Evolutionary conservation across 2,888 invertebrate genomes (phyloP).

Genomic region (Nemoura dubitans): DNA sequence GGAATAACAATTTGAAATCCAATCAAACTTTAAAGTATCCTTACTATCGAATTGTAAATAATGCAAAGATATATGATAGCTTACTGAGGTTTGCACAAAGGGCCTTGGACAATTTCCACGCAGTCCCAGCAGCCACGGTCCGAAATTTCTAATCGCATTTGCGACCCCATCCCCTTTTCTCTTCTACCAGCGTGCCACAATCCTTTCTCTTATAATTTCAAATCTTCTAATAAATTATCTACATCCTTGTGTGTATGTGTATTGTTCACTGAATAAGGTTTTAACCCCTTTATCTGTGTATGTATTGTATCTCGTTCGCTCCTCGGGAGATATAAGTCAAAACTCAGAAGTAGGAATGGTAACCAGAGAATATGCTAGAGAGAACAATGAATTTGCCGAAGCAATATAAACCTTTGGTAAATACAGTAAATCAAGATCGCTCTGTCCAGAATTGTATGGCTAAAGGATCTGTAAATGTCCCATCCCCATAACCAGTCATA

Average conservation of each 20-base stretch:
- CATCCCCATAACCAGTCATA: conserved; percentile 20
- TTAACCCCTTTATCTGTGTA: conserved; percentile 45
- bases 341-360: conserved; percentile 28
- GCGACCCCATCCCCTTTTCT: conserved; percentile 24
- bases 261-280: conserved; percentile 46
- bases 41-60: not conserved
- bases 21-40: not conserved
- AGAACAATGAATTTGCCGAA: conserved; percentile 49
- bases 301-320: conserved; percentile 34
- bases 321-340: conserved; percentile 43
- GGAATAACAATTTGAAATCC: not conserved
- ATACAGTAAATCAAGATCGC: conserved; percentile 50
- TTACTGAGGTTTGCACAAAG: not conserved
- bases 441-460: conserved; percentile 31
- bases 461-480: conserved; percentile 36
- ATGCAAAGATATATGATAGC: not conserved
- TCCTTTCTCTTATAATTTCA: conserved; percentile 49
- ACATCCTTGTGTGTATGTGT: conserved; percentile 44
- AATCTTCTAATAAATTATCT: conserved; percentile 49
- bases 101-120: not conserved
- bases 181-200: conserved; percentile 43
- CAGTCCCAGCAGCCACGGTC: not conserved
- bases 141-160: conserved; percentile 40
- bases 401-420: conserved; percentile 50
- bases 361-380: conserved; percentile 37